A percentile compares a stretch with the other conserved stretches of the same genome.
Conservation (phyloP, 2,113 vertebrate species). For the Pleuronectes platessa region DNA sequence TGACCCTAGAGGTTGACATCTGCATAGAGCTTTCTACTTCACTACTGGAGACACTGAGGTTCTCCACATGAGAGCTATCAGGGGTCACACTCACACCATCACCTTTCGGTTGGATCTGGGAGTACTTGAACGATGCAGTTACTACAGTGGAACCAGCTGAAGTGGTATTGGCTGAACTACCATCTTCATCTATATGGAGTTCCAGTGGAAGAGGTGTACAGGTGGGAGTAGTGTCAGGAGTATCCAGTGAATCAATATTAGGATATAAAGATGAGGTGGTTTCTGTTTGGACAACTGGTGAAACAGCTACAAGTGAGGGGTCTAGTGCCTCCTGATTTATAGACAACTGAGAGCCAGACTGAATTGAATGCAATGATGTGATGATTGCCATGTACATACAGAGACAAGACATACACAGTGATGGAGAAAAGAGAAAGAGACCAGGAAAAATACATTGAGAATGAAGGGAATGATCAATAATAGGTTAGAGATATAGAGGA, state of each 20-base stretch:
- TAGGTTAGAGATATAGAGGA: not conserved
- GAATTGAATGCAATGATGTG: slow-evolving; percentile 71
- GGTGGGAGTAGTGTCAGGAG: slow-evolving; percentile 30
- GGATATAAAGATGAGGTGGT: slow-evolving; percentile 16
- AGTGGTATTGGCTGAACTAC: slow-evolving; percentile 31
- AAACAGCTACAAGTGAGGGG: not conserved
- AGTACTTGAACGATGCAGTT: slow-evolving; percentile 35
- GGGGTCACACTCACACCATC: slow-evolving; percentile 29
- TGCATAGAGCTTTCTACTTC: slow-evolving; percentile 19
- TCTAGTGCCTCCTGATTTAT: slow-evolving; percentile 79
- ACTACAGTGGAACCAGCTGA: slow-evolving; percentile 29
- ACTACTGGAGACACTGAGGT: slow-evolving; percentile 34
- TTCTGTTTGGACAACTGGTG: slow-evolving; percentile 8
- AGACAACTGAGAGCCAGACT: slow-evolving; percentile 88
- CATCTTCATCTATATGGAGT: slow-evolving; percentile 75
- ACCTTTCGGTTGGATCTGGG: slow-evolving; percentile 48
- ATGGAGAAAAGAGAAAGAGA: slow-evolving; percentile 62
- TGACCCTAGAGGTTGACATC: not conserved
- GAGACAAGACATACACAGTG: slow-evolving; percentile 61
- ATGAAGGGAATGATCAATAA: slow-evolving; percentile 26
- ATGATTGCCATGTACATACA: slow-evolving; percentile 23
- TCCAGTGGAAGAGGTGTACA: slow-evolving; percentile 61
- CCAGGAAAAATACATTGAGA: slow-evolving; percentile 57
- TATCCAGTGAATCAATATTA: slow-evolving; percentile 28
- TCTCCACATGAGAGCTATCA: slow-evolving; percentile 40